A percentile compares a stretch with the other conserved stretches of the same genome.
Conservation (phyloP, 2,113 vertebrate genomes). For the Zootoca vivipara region DNA sequence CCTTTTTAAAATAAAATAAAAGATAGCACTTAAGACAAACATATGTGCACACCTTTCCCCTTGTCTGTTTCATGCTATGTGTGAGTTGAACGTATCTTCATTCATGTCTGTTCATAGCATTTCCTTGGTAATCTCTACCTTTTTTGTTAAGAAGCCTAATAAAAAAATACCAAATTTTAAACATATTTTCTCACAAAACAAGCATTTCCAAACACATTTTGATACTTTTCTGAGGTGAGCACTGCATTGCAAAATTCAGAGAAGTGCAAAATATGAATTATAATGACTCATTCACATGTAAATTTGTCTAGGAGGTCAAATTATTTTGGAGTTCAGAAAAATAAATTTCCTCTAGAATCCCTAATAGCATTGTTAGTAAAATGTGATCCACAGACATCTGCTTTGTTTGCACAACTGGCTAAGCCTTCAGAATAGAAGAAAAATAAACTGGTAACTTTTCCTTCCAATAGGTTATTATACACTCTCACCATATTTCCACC, state of each 20-base stretch:
- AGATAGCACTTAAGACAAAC: too few relatives aligned
- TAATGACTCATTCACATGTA: neutral
- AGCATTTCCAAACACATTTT: neutral
- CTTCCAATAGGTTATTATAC: neutral
- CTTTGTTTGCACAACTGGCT: neutral
- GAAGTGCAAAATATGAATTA: neutral
- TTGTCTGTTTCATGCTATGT: neutral
- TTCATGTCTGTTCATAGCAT: too few relatives aligned
- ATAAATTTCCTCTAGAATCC: neutral
- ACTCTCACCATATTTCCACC: neutral
- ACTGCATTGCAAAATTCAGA: neutral
- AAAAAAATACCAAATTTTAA: neutral
- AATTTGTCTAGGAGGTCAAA: neutral
- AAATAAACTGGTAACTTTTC: neutral
- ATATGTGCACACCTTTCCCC: neutral
- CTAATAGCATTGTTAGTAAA: neutral
- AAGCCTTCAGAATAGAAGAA: neutral
- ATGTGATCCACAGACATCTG: neutral
- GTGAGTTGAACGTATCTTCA: neutral
- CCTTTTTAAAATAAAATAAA: too few relatives aligned
- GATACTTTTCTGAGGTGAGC: neutral
- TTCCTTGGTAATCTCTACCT: too few relatives aligned
- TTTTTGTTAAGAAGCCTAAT: neutral
- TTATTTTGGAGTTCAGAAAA: neutral
- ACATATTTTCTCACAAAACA: neutral